Conservation (phyloP, 2,888 invertebrate species). For the Oscheius sp. region DNA sequence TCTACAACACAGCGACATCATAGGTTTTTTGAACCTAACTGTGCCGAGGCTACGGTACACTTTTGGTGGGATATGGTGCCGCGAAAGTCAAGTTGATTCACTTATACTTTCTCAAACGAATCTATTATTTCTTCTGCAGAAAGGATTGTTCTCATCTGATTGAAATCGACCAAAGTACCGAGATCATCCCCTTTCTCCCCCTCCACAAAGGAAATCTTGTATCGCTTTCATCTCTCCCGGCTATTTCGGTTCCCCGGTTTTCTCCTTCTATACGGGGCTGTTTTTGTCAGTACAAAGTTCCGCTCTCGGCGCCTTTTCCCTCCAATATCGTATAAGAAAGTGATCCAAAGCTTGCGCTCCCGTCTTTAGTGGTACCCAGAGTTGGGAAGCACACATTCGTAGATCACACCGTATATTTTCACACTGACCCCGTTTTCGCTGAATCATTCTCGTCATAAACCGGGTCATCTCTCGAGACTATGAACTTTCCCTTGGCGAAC, state of each 20-base stretch:
- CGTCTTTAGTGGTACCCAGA: not conserved
- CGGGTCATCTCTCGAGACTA: not conserved
- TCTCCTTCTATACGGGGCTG: not conserved
- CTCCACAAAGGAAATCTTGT: not conserved
- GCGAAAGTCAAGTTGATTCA: too few species aligned
- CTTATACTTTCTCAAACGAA: too few species aligned
- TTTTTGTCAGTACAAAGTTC: not conserved
- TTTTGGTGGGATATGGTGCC: too few species aligned
- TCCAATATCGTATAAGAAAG: constrained; percentile 25
- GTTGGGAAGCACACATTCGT: not conserved
- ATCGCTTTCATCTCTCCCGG: not conserved
- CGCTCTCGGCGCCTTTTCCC: constrained; percentile 3
- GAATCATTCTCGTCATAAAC: too few species aligned
- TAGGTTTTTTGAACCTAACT: too few species aligned
- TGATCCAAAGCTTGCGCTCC: not conserved
- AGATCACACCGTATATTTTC: not conserved
- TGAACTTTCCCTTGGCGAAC: constrained; percentile 5
- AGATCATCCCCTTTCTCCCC: not conserved
- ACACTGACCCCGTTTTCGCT: not conserved
- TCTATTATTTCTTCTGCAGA: not conserved
- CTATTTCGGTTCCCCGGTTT: not conserved
- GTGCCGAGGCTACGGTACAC: too few species aligned
- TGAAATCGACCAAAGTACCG: not conserved
- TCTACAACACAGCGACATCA: too few species aligned
- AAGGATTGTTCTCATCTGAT: not conserved